These are phyloP conservation scores for Malurus elegans DNA, from an alignment of 2,113 vertebrate species.

Conservation along the genomic window DNA sequence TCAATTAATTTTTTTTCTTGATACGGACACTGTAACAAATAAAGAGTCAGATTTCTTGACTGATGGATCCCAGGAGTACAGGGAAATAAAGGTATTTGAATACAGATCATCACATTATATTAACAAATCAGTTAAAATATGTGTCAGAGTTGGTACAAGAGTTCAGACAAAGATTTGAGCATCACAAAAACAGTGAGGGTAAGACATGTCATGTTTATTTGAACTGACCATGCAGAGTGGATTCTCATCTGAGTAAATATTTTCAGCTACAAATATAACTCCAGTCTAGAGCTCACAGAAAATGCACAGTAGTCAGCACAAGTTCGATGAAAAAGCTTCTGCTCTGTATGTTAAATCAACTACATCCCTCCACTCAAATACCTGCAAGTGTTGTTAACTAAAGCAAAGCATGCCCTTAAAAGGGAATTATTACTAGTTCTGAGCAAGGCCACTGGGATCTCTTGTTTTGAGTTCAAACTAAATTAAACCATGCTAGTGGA, in stretches of 20 bases:
- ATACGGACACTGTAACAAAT: not conserved
- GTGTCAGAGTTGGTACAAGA: not conserved
- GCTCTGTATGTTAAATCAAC: not conserved
- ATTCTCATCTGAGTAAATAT: not conserved
- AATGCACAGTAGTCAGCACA: not conserved
- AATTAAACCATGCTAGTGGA: not conserved
- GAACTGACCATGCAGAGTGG: rapidly evolving
- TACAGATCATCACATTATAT: not conserved
- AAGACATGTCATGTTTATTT: not conserved
- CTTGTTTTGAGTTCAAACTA: constrained; percentile 23
- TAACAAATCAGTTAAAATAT: not conserved
- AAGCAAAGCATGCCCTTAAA: not conserved
- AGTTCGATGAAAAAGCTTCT: not conserved
- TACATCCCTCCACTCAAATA: not conserved
- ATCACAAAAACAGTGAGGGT: not conserved
- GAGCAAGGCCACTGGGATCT: constrained; percentile 21
- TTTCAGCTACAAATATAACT: not conserved
- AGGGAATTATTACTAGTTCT: constrained; percentile 10
- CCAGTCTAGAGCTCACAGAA: not conserved
- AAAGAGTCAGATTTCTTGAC: not conserved
- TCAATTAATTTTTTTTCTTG: not conserved
- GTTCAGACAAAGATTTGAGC: not conserved
- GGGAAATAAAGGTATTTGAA: not conserved
- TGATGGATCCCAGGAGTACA: not conserved
- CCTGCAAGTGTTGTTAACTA: not conserved